Evolutionary conservation across 2,113 vertebrate genomes (phyloP), one percentile per base, ranked within the genome.

Genomic region (Apteryx mantelli): DNA sequence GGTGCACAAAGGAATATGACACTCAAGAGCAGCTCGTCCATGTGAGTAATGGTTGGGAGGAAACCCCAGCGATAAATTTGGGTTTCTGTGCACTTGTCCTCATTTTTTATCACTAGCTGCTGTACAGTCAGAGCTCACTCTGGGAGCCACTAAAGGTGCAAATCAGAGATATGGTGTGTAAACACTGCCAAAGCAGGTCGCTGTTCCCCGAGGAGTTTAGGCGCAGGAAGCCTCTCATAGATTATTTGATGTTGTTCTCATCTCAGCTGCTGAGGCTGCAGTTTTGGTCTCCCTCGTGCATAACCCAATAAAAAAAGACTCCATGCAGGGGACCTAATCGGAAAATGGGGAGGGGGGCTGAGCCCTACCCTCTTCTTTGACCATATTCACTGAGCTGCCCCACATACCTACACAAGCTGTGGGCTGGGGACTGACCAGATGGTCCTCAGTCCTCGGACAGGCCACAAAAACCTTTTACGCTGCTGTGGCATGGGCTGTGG

Each of bases 1-100:
- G 98, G 93, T 99, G 99, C 90, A 97, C 96, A 94, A 99, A 99
- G 98, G 99, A 99, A 97, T 99, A 99, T 3, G 99, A 99, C 98
- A 99, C 99, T 71, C 99, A 99, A 97, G 99, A 99, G 81, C 99
- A 99, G 89, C 99, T 99, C 7, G 99, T 99, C 71, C 99, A 99
- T 53, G 99, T 99, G 97, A 99, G 99, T 96, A 97, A 97, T 96
- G 87, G 88, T 79, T 81, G 90, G 74, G 91, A 97, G 91, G 90
- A 96, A 95, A 89, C 66, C 70, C 94, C 75, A 78, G 87, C 7
- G 6, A 90, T 97, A 96, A 94, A 96, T 97, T 93, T 91, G 86
- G 70, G 58, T 95, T 97, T 92, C 93, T 96, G 36, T 93, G 63
- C 82, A 73, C 90, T 96, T 96, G 95, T 96, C 92, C 61, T 96